phyloP scores from a whole-genome alignment of 1,140 invertebrate genomes.

The Aphaenogaster floridana region DNA sequence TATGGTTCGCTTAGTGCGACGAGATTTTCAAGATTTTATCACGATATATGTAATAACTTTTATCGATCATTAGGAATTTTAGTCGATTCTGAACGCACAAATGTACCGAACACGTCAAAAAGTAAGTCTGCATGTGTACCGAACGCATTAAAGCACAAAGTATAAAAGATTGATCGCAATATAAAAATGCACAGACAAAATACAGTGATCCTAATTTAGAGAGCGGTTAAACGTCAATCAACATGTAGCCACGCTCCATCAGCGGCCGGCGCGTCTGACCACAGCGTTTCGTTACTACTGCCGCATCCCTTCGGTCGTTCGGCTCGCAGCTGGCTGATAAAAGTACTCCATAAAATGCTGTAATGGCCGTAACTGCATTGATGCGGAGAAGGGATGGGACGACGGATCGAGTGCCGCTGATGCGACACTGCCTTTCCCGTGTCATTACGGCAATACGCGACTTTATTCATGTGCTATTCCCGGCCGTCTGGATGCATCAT shows the following conservation, averaged over 20 bases:
- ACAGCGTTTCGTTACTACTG: constrained; percentile 70
- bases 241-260: constrained; percentile 39
- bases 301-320: constrained; percentile 46
- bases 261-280: constrained; percentile 66
- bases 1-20: neutral
- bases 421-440: constrained; percentile 56
- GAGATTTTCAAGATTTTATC: neutral
- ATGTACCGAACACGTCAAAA: neutral
- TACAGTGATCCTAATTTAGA: constrained; percentile 20
- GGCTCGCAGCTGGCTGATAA: constrained; percentile 68
- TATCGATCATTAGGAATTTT: neutral
- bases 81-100: neutral
- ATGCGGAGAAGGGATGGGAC: constrained; percentile 25
- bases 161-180: neutral
- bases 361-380: constrained; percentile 74
- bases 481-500: constrained; percentile 14
- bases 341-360: constrained; percentile 74
- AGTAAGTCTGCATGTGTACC: neutral
- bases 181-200: neutral
- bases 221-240: constrained; percentile 44
- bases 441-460: constrained; percentile 52
- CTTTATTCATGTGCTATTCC: constrained; percentile 20
- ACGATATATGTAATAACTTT: neutral
- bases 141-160: neutral
- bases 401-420: constrained; percentile 36